phyloP scores from a whole-genome alignment of 2,797 vertebrate species.

The Glossophaga mutica region DNA sequence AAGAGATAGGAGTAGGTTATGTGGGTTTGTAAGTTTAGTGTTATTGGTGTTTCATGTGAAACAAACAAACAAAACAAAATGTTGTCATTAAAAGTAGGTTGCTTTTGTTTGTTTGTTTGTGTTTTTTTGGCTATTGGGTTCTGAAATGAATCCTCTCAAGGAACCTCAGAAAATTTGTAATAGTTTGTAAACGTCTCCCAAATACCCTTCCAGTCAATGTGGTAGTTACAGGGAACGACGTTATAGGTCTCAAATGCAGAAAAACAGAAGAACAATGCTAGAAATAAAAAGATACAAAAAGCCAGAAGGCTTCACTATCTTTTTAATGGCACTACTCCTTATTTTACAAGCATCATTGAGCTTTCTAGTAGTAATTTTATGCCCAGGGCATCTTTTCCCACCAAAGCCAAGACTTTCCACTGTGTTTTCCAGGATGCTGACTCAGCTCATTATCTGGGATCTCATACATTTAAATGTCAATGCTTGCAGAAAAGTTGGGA shows the following conservation, averaged over 20 bases:
- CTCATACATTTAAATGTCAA: not conserved
- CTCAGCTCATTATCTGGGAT: not conserved
- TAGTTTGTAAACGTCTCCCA: not conserved
- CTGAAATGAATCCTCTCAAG: not conserved
- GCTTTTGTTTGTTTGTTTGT: not conserved
- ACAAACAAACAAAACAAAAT: not conserved
- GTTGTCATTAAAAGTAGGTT: not conserved
- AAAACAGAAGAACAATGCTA: not conserved
- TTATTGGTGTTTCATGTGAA: not conserved
- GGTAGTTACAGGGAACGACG: not conserved
- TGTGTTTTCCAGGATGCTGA: conserved; percentile 4
- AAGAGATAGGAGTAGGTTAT: not conserved
- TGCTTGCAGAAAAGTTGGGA: not conserved
- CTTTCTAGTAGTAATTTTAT: not conserved
- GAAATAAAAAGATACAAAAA: not conserved
- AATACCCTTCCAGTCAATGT: not conserved
- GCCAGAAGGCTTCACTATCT: not conserved
- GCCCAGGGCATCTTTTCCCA: not conserved
- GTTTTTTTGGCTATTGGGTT: not conserved
- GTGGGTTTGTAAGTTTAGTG: not conserved
- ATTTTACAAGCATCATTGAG: conserved; percentile 38
- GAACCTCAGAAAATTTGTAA: not conserved
- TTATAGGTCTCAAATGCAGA: not conserved
- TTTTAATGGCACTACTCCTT: not conserved
- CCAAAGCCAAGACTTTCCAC: not conserved